phyloP scores from a whole-genome alignment of 2,797 vertebrate genomes.

The Kryptopterus vitreolus region DNA sequence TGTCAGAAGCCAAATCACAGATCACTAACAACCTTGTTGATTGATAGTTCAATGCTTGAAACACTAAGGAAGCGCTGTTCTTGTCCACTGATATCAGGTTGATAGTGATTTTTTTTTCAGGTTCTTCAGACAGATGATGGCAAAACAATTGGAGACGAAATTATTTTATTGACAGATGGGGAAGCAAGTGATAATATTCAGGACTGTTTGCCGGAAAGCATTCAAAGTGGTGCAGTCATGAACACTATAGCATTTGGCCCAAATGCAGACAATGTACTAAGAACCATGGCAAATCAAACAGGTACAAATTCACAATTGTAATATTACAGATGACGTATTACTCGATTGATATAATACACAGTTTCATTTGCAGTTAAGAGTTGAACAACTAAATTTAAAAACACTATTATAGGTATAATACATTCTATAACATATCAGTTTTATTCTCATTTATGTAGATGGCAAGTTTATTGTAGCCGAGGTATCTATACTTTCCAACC shows the following conservation, averaged over 20 bases:
- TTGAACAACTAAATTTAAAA: background rate
- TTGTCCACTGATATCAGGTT: background rate
- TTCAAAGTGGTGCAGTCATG: constrained; percentile 61
- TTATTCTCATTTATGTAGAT: background rate
- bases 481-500: constrained; percentile 52
- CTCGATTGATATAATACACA: too few species aligned
- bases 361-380: background rate
- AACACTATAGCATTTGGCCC: constrained; percentile 66
- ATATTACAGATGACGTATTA: background rate
- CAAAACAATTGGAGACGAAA: constrained; percentile 60
- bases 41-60: too few species aligned
- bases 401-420: too few species aligned
- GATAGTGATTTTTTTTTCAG: constrained; percentile 47
- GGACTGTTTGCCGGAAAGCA: constrained; percentile 53
- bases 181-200: constrained; percentile 40
- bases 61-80: too few species aligned
- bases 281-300: constrained; percentile 51
- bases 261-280: constrained; percentile 46
- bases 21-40: too few species aligned
- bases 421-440: background rate
- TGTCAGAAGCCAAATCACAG: too few species aligned
- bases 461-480: background rate
- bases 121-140: constrained; percentile 56
- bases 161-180: constrained; percentile 67
- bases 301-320: constrained; percentile 25